Base-by-base conservation (phyloP, 2,797 vertebrate species). In the Anabacerthia variegaticeps region DNA sequence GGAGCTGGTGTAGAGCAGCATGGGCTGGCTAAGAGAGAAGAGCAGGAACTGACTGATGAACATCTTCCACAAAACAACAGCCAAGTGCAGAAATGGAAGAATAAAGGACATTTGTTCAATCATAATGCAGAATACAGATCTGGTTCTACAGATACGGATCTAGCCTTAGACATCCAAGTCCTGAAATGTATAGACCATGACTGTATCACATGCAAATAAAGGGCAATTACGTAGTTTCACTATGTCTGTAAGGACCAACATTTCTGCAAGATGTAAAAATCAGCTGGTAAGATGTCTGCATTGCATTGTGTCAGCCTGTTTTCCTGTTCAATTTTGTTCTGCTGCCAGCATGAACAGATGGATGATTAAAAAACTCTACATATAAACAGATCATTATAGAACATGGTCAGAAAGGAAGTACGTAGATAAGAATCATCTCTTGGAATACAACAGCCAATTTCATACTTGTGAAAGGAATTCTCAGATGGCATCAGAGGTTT, bases 311-410 rank as follows among this genome's bases (percentile, higher is more conserved):
- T 66, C 94, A 94, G 89, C 76, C 76, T 71, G 71, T 85, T 86
- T 82, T 69, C 77, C 90, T 55, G 23, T 61, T 92, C 88, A 37
- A 0, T 81, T 95, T n/a, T 95, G 68, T 55, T 85, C 71, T 85
- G 83, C 67, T 92, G 94, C 95, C 95, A 94, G 77, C 90, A 73
- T 0, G 48, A 91, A 78, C 94, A 96, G 95, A 97, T 87, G 94
- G 94, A 66, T 92, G 79, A 92, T 76, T 82, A 94, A 88, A 86
- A 81, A 82, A 69, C 46, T 69, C 49, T 15, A 41, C 59, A 44
- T 37, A 89, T 68, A 73, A 95, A 91, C 79, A 95, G 85, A 88
- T 49, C 43, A 32, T 76, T 93, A 86, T 21, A 93, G 80, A 92
- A 71, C 4, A 7, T 86, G 85, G 55, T 81, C 77, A 85, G 88